Percentiles rank a stretch among this genome's conserved stretches.
Evolutionary conservation across 2,797 vertebrate genomes (phyloP).

Genomic region (Cacajao melanocephalus): DNA sequence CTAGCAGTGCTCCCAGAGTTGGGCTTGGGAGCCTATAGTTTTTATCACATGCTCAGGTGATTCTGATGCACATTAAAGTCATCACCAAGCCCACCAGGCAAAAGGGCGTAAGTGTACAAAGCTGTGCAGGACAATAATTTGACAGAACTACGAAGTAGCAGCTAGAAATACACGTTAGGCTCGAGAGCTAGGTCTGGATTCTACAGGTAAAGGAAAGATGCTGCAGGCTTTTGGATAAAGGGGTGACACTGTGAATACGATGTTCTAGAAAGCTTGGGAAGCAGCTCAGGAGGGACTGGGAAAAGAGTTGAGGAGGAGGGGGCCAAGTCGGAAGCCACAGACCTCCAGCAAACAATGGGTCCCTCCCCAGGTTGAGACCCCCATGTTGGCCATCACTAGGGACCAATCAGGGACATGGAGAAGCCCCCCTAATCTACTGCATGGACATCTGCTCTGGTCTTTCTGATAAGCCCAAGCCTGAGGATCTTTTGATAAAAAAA

Average conservation of each 20-base stretch:
- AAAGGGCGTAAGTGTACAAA: neutral
- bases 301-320: neutral
- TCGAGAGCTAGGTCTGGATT: neutral
- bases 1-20: neutral
- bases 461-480: neutral
- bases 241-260: neutral
- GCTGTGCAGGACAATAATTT: neutral
- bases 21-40: rapidly evolving
- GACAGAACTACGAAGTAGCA: neutral
- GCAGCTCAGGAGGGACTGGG: neutral
- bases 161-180: neutral
- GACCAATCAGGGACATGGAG: too few relatives aligned
- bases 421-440: neutral
- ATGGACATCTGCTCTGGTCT: neutral
- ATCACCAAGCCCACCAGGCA: neutral
- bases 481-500: neutral
- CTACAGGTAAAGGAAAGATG: neutral
- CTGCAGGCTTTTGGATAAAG: neutral
- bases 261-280: neutral
- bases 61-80: neutral
- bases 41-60: neutral
- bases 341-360: neutral
- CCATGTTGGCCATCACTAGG: rapidly evolving
- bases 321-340: neutral
- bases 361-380: neutral